phyloP scores from a whole-genome alignment of 2,888 invertebrate species.

The Rhagophthalmus giganteus region DNA sequence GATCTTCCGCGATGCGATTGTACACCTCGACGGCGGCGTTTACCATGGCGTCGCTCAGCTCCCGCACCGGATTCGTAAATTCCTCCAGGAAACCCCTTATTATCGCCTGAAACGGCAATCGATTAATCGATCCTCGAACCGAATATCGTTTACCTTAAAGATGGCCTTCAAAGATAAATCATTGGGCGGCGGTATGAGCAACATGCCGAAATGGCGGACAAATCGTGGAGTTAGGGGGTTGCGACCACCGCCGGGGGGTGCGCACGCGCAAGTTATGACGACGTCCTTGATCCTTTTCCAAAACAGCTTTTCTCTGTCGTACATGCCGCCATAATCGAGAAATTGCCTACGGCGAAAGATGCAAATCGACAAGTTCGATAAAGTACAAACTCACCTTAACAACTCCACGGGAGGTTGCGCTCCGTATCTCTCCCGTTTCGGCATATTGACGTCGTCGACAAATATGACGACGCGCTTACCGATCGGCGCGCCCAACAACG shows the following conservation, averaged over 20 bases:
- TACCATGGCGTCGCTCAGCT: constrained; percentile 72
- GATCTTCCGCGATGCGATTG: constrained; percentile 72
- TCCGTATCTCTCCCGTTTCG: constrained; percentile 81
- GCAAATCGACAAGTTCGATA: no score
- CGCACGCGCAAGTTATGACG: constrained; percentile 80
- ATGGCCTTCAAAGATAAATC: constrained; percentile 76
- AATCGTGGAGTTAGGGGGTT: constrained; percentile 84
- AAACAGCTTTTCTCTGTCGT: constrained; percentile 84
- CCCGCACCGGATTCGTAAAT: constrained; percentile 71
- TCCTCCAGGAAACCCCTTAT: constrained; percentile 76
- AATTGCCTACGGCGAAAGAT: no score
- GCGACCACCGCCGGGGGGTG: constrained; percentile 88
- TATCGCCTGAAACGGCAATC: constrained; percentile 60
- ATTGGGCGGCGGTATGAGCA: constrained; percentile 81
- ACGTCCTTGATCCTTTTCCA: constrained; percentile 89
- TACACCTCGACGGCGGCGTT: constrained; percentile 85
- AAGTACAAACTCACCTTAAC: constrained; percentile 69
- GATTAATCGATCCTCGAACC: not conserved
- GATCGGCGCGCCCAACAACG: constrained; percentile 77
- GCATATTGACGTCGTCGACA: constrained; percentile 93
- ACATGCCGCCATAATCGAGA: constrained; percentile 78
- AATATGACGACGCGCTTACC: constrained; percentile 84
- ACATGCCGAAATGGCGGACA: constrained; percentile 85
- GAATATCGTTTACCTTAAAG: constrained; percentile 60
- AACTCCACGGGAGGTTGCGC: constrained; percentile 92